Conservation (phyloP, 2,888 invertebrate genomes). For the Sinotaia quadrata region DNA sequence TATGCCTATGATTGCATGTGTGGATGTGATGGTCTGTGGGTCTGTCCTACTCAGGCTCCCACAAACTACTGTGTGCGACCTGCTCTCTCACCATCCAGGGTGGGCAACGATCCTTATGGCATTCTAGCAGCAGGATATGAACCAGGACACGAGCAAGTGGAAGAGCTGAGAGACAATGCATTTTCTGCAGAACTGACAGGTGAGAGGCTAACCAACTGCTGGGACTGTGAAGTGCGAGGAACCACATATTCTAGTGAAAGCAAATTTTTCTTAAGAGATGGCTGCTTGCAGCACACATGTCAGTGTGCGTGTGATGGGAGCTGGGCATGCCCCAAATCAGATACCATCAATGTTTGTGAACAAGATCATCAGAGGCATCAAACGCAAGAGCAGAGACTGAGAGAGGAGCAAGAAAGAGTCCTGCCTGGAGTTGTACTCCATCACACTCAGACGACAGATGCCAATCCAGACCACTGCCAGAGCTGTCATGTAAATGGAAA, state of each 20-base stretch:
- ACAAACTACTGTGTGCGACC: conserved; percentile 35
- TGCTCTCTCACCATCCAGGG: not conserved
- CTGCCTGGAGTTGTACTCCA: not conserved
- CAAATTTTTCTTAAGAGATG: conserved; percentile 49
- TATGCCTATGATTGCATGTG: conserved; percentile 50
- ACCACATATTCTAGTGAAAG: conserved; percentile 38
- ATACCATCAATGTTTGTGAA: conserved; percentile 42
- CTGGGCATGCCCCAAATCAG: conserved; percentile 52
- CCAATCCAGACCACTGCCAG: not conserved
- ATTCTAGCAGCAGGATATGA: conserved; percentile 1
- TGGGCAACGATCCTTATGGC: conserved; percentile 10
- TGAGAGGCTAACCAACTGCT: conserved; percentile 16
- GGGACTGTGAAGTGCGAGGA: conserved; percentile 33
- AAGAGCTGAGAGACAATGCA: not conserved
- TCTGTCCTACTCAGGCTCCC: conserved; percentile 44
- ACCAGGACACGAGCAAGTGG: not conserved
- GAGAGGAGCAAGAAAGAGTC: not conserved
- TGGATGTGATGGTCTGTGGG: conserved; percentile 56
- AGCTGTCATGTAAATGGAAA: conserved; percentile 31
- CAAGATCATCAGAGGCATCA: conserved; percentile 1
- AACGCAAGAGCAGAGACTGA: not conserved
- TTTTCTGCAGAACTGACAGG: not conserved
- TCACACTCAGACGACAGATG: conserved; percentile 9
- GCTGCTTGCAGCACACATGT: conserved; percentile 53
- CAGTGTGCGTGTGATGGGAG: conserved; percentile 54